These are phyloP conservation scores for Sinodicranocentrus sp. DNA, from an alignment of 2,888 invertebrate species.

Conservation along the genomic window DNA sequence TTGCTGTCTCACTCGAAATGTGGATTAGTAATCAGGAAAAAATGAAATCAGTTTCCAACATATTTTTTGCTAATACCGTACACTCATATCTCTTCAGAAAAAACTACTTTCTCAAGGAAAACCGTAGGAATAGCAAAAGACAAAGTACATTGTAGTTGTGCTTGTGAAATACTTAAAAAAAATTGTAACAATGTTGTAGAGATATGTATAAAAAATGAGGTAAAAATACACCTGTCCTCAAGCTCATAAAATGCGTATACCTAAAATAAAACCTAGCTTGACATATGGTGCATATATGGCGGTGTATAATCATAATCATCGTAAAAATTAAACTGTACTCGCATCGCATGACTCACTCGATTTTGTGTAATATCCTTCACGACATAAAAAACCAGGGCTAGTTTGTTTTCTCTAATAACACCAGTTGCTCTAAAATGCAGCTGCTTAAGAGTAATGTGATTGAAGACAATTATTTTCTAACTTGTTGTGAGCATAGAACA, in stretches of 20 bases:
- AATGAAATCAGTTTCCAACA: too few species aligned
- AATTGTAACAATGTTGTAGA: too few species aligned
- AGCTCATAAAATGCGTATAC: background rate
- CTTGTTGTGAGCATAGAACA: too few species aligned
- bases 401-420: background rate
- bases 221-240: constrained; percentile 45
- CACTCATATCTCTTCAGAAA: too few species aligned
- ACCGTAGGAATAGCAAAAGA: too few species aligned
- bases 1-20: too few species aligned
- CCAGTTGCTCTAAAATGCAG: constrained; percentile 15
- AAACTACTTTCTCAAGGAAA: too few species aligned
- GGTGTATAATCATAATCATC: background rate
- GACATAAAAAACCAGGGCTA: background rate
- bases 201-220: constrained; percentile 2
- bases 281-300: constrained; percentile 41
- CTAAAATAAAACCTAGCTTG: constrained; percentile 10
- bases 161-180: background rate
- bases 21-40: too few species aligned
- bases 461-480: too few species aligned
- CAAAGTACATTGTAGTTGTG: too few species aligned
- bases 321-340: constrained; percentile 31
- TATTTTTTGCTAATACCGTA: too few species aligned
- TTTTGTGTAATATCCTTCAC: constrained; percentile 10
- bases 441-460: constrained; percentile 21
- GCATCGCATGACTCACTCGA: constrained; percentile 40